These are phyloP conservation scores for Meta bourneti DNA, from an alignment of 2,888 invertebrate genomes.

Conservation along the genomic window DNA sequence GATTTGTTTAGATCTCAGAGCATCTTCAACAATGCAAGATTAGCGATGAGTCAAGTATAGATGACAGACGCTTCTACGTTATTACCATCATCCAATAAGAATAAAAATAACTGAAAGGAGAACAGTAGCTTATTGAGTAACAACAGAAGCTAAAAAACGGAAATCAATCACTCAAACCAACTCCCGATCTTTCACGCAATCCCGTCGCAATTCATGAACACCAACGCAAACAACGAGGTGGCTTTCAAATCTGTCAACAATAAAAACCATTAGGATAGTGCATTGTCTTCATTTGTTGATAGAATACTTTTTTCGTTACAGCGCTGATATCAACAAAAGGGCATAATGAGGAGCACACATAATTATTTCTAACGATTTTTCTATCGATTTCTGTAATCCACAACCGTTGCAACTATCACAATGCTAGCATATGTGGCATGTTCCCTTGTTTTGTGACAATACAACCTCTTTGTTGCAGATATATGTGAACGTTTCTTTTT, in stretches of 20 bases:
- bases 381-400: not conserved
- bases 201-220: not conserved
- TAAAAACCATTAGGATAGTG: not conserved
- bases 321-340: not conserved
- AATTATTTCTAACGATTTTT: not conserved
- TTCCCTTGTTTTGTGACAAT: not conserved
- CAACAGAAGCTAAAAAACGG: not conserved
- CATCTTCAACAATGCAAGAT: too few species aligned
- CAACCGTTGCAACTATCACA: not conserved
- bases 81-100: too few species aligned
- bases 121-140: not conserved
- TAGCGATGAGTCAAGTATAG: too few species aligned
- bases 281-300: not conserved
- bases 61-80: too few species aligned
- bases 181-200: not conserved
- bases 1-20: too few species aligned
- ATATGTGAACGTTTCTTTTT: not conserved
- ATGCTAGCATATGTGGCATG: not conserved
- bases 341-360: not conserved
- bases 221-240: not conserved
- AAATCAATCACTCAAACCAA: not conserved
- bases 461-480: too few species aligned
- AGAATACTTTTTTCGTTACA: not conserved
- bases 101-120: too few species aligned
- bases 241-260: not conserved